Conservation (phyloP, 2,797 vertebrate species). For the Pipistrellus nathusii region DNA sequence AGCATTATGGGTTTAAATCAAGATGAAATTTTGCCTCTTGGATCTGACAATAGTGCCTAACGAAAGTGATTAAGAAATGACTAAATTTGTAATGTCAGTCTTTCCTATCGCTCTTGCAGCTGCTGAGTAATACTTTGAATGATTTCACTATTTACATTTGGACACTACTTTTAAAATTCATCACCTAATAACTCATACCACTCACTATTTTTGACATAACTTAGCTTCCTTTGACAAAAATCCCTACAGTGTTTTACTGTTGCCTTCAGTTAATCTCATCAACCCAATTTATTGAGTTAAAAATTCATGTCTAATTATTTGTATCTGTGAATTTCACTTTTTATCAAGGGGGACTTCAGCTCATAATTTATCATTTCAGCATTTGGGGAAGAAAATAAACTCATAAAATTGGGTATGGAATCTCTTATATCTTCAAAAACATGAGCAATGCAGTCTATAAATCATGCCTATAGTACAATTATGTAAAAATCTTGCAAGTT, state of each 20-base stretch:
- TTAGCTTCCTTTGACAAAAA: slow-evolving; percentile 85
- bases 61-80: slow-evolving; percentile 88
- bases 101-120: slow-evolving; percentile 86
- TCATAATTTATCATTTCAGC: slow-evolving; percentile 39
- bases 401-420: slow-evolving; percentile 54
- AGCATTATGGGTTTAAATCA: slow-evolving; percentile 86
- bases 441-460: slow-evolving; percentile 38
- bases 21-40: slow-evolving; percentile 86
- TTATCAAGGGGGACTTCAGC: slow-evolving; percentile 39
- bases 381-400: slow-evolving; percentile 36
- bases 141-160: slow-evolving; percentile 88
- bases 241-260: slow-evolving; percentile 68
- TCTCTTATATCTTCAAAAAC: slow-evolving; percentile 43
- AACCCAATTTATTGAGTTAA: slow-evolving; percentile 70
- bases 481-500: slow-evolving; percentile 30
- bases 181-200: slow-evolving; percentile 87
- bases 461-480: slow-evolving; percentile 16
- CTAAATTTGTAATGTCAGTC: slow-evolving; percentile 88
- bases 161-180: slow-evolving; percentile 88
- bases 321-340: slow-evolving; percentile 56
- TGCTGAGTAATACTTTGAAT: slow-evolving; percentile 89
- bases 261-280: slow-evolving; percentile 72
- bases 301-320: slow-evolving; percentile 70
- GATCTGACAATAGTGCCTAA: slow-evolving; percentile 87
- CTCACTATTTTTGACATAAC: slow-evolving; percentile 83